Evolutionary conservation across 2,888 invertebrate genomes (phyloP).

Genomic region (Agrochola macilenta): DNA sequence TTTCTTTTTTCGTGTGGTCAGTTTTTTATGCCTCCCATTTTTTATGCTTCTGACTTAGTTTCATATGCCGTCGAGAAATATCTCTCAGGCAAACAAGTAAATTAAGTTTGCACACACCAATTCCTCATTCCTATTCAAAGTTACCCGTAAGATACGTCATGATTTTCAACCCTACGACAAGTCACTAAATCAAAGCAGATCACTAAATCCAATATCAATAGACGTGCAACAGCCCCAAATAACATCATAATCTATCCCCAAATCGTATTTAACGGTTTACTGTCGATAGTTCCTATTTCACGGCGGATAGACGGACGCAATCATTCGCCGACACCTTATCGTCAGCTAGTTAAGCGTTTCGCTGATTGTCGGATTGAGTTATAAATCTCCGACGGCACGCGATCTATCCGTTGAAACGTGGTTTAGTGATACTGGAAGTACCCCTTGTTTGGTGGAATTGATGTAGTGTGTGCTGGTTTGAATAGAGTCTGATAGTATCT

Average conservation of each 20-base stretch:
- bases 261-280: slow-evolving; percentile 64
- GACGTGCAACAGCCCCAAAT: slow-evolving; percentile 51
- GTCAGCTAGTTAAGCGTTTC: slow-evolving; percentile 88
- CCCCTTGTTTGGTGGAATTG: slow-evolving; percentile 38
- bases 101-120: too few relatives aligned
- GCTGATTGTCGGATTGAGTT: slow-evolving; percentile 89
- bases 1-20: too few relatives aligned
- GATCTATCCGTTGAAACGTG: slow-evolving; percentile 79
- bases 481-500: not conserved
- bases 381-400: slow-evolving; percentile 88
- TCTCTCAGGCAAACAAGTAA: too few relatives aligned
- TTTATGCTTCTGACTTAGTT: too few relatives aligned
- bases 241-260: slow-evolving; percentile 59
- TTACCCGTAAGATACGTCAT: not conserved
- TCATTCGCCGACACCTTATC: slow-evolving; percentile 88
- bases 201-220: slow-evolving; percentile 26
- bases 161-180: not conserved
- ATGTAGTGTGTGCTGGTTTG: slow-evolving; percentile 25
- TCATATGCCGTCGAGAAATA: too few relatives aligned
- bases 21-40: too few relatives aligned
- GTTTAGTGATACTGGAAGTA: slow-evolving; percentile 72
- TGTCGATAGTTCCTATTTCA: slow-evolving; percentile 69
- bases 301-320: slow-evolving; percentile 80
- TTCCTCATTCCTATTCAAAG: not conserved
- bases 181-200: slow-evolving; percentile 33